phyloP scores from a whole-genome alignment of 2,797 vertebrate species.

The Mus caroli region DNA sequence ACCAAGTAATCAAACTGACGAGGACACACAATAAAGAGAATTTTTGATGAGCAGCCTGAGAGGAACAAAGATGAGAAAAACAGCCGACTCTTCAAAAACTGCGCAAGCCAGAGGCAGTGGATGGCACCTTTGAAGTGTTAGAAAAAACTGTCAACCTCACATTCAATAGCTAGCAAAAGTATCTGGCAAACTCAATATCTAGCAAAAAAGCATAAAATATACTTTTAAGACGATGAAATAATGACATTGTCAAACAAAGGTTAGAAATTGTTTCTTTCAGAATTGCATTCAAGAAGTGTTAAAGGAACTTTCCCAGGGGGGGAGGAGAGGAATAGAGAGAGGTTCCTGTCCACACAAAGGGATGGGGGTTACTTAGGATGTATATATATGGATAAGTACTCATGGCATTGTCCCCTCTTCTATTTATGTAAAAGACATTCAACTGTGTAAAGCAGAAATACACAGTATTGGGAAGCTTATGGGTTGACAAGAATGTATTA shows the following conservation, averaged over 20 bases:
- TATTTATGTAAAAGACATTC: constrained; percentile 36
- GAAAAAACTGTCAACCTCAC: constrained; percentile 7
- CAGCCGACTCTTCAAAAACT: constrained; percentile 7
- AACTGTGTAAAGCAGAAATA: constrained; percentile 33
- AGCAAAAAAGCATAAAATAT: background rate
- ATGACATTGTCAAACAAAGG: constrained; percentile 55
- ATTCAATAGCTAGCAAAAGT: background rate
- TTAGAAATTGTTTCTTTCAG: constrained; percentile 14
- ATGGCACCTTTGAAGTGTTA: background rate
- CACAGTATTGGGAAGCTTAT: background rate
- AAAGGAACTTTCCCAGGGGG: constrained; percentile 7
- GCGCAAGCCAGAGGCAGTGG: background rate
- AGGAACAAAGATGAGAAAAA: constrained; percentile 17
- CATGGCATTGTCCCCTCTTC: background rate
- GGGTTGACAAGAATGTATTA: background rate
- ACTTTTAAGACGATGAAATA: constrained; percentile 42
- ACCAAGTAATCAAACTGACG: background rate
- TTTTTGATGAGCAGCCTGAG: background rate
- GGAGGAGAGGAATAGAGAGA: constrained; percentile 39
- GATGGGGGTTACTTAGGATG: constrained; percentile 13
- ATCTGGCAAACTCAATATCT: background rate
- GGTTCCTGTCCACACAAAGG: background rate
- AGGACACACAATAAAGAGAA: constrained; percentile 25
- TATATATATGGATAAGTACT: background rate
- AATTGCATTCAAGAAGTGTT: constrained; percentile 22